Percentiles rank a stretch among this genome's conserved stretches.
Evolutionary conservation across 2,888 invertebrate genomes (phyloP).

Genomic region (Clusia tigrina): DNA sequence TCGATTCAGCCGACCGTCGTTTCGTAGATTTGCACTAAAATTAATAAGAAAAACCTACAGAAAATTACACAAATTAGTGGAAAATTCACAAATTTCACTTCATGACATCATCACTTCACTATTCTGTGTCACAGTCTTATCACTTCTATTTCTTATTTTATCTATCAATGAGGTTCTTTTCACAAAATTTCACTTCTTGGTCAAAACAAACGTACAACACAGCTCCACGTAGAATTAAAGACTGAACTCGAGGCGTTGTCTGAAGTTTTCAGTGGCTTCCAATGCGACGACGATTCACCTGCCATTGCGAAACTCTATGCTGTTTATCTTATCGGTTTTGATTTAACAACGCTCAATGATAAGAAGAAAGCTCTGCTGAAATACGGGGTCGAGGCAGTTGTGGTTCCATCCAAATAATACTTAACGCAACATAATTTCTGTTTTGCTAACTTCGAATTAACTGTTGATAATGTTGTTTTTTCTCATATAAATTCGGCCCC

Average conservation of each 20-base stretch:
- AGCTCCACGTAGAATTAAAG: conserved; percentile 50
- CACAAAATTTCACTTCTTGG: conserved; percentile 22
- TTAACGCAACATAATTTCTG: conserved; percentile 12
- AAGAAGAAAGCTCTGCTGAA: neutral
- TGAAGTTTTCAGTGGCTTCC: conserved; percentile 33
- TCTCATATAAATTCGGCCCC: neutral
- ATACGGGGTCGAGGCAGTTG: neutral
- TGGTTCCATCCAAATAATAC: conserved; percentile 8
- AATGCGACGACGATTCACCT: conserved; percentile 38
- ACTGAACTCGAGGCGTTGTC: conserved; percentile 53
- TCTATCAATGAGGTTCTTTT: conserved; percentile 35
- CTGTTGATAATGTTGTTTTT: neutral
- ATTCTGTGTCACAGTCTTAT: conserved; percentile 28
- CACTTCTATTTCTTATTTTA: conserved; percentile 24
- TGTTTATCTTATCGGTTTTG: conserved; percentile 2
- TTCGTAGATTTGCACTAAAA: conserved; percentile 44
- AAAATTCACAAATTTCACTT: conserved; percentile 33
- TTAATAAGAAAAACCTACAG: conserved; percentile 21
- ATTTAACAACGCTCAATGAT: neutral
- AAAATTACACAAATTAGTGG: neutral
- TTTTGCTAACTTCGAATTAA: conserved; percentile 5
- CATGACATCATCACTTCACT: conserved; percentile 52
- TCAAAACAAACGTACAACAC: conserved; percentile 52
- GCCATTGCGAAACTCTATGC: conserved; percentile 48
- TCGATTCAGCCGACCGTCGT: too few relatives aligned